These are phyloP conservation scores for Brachyalestes nurse DNA, from an alignment of 2,797 vertebrate species.

Conservation along the genomic window DNA sequence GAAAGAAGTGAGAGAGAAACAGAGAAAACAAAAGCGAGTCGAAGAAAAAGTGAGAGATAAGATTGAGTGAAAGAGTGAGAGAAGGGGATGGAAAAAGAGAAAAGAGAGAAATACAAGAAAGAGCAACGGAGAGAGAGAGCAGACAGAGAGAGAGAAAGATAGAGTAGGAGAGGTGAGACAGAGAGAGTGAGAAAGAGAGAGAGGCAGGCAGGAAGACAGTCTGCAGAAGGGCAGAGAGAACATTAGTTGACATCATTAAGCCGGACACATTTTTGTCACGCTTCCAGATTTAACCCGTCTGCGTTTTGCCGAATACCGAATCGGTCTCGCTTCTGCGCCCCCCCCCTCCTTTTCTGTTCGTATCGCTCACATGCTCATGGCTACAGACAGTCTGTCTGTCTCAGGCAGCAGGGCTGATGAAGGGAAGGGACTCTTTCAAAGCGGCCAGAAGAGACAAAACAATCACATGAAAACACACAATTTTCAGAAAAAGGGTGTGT, in stretches of 20 bases:
- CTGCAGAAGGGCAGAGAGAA: slow-evolving; percentile 65
- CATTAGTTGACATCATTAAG: slow-evolving; percentile 79
- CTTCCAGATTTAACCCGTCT: slow-evolving; percentile 78
- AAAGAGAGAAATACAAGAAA: background rate
- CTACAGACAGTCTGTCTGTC: slow-evolving; percentile 63
- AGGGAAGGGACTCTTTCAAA: slow-evolving; percentile 53
- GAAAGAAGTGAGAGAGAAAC: background rate
- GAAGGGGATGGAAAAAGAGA: background rate
- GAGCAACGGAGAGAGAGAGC: background rate
- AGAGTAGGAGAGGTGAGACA: background rate
- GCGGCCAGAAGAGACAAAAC: slow-evolving; percentile 44
- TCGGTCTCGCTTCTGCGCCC: slow-evolving; percentile 60
- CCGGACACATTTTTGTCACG: slow-evolving; percentile 80
- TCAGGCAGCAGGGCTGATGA: slow-evolving; percentile 63
- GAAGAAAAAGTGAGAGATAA: background rate
- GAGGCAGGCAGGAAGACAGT: slow-evolving; percentile 40
- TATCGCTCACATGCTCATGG: slow-evolving; percentile 64
- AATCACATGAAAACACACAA: slow-evolving; percentile 38
- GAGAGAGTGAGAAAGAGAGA: background rate
- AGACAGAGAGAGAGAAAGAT: no score
- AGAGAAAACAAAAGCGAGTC: background rate
- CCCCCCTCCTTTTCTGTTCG: slow-evolving; percentile 48
- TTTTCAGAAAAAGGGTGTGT: background rate
- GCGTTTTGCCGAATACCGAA: slow-evolving; percentile 72
- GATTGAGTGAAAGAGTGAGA: background rate